Conservation (phyloP, 1,140 invertebrate species). For the Nymphalis io region DNA sequence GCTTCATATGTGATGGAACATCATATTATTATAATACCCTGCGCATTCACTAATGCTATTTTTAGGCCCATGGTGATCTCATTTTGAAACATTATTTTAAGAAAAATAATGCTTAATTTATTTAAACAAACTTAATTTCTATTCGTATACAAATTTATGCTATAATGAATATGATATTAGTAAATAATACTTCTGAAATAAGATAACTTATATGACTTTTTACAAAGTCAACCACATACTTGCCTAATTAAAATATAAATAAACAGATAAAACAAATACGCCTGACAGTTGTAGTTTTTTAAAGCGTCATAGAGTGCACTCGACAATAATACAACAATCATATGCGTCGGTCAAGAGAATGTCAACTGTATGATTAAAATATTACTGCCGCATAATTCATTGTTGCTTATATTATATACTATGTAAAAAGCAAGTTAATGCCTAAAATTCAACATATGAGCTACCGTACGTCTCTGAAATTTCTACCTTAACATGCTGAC, state of each 20-base stretch:
- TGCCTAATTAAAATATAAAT: not conserved
- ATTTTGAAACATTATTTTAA: not conserved
- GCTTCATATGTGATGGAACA: constrained; percentile 3
- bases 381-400: not conserved
- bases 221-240: not conserved
- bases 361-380: not conserved
- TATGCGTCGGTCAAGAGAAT: not conserved
- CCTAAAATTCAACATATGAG: too few species aligned
- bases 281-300: not conserved
- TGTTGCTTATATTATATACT: not conserved
- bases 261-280: not conserved
- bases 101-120: not conserved
- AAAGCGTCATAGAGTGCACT: not conserved
- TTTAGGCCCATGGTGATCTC: not conserved
- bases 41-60: constrained; percentile 7
- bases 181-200: too few species aligned
- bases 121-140: too few species aligned
- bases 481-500: too few species aligned
- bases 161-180: too few species aligned
- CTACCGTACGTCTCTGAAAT: too few species aligned
- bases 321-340: not conserved
- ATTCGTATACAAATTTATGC: too few species aligned
- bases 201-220: not conserved
- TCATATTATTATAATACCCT: constrained; percentile 12
- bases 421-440: too few species aligned